A percentile compares a stretch with the other conserved stretches of the same genome.
These are phyloP conservation scores for Sebastes wilsoni DNA, from an alignment of 2,797 vertebrate genomes.

Conservation along the genomic window DNA sequence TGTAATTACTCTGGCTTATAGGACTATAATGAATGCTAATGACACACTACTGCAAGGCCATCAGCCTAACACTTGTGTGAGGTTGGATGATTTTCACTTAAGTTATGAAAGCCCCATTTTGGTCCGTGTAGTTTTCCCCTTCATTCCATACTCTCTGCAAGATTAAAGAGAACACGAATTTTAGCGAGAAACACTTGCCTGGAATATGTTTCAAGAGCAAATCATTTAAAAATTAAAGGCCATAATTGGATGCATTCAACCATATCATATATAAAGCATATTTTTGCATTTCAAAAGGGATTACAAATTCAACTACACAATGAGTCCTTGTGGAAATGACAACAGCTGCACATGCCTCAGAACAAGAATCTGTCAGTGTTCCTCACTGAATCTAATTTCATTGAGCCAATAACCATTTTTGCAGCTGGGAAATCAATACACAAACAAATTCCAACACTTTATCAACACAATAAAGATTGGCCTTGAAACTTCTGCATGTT, in stretches of 20 bases:
- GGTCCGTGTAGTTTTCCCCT: slow-evolving; percentile 37
- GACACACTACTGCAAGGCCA: slow-evolving; percentile 80
- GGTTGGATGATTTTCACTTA: slow-evolving; percentile 79
- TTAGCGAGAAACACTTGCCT: slow-evolving; percentile 46
- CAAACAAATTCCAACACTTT: slow-evolving; percentile 39
- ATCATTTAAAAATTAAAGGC: slow-evolving; percentile 69
- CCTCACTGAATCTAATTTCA: slow-evolving; percentile 52
- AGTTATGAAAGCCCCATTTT: slow-evolving; percentile 68
- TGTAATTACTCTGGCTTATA: slow-evolving; percentile 88
- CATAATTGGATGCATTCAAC: slow-evolving; percentile 75
- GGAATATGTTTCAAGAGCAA: slow-evolving; percentile 66
- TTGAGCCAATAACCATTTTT: slow-evolving; percentile 31
- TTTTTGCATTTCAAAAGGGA: slow-evolving; percentile 79
- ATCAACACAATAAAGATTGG: slow-evolving; percentile 8
- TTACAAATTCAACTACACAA: slow-evolving; percentile 71
- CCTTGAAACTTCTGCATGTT: slow-evolving; percentile 39
- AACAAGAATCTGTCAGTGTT: slow-evolving; percentile 64
- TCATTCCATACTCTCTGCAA: slow-evolving; percentile 23
- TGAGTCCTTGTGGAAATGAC: slow-evolving; percentile 67
- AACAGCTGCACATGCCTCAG: slow-evolving; percentile 62
- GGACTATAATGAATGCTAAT: slow-evolving; percentile 88
- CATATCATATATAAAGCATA: slow-evolving; percentile 74
- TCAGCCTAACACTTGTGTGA: slow-evolving; percentile 71
- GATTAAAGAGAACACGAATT: slow-evolving; percentile 53
- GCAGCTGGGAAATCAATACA: slow-evolving; percentile 53